Base-by-base conservation (phyloP, 2,113 vertebrate species). In the Ornithorhynchus anatinus region DNA sequence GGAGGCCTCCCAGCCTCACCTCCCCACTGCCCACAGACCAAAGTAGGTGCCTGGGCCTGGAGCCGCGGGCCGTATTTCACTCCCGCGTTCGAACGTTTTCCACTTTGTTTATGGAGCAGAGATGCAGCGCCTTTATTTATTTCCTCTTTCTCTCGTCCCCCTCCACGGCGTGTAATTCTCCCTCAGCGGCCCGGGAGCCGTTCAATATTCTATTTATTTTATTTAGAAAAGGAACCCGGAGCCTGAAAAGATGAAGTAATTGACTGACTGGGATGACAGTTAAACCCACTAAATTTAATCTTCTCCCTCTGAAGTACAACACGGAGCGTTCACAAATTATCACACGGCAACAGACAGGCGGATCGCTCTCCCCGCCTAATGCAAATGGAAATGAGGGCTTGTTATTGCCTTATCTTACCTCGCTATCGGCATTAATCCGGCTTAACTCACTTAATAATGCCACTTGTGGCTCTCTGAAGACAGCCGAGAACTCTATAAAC, bases 361-460 rank as follows among this genome's bases (percentile, higher is more conserved):
- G n/a, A n/a, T 88, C 86, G 84, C 86, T 90, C 91, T 89, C 88
- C 88, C 90, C 90, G 88, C 92, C 93, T 96, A 95, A 97, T 96
- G 95, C 95, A 91, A 94, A 92, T 94, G 93, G 93, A 93, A 93
- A 93, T 89, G 94, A 93, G 88, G 88, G 92, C 90, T 92, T 94
- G 95, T 95, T 94, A 94, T 92, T 93, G 94, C 89, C 94, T 94
- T 99, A 97, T 99, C 97, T 97, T 95, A 96, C 96, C 96, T 93
- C 93, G 89, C 94, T 94, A 96, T 98, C 95, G 93, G 93, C 94
- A 94, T 95, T 99, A 99, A 99, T 98, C 97, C 97, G 94, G 96
- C 95, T 97, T 97, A 97, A 95, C 96, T 96, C 94, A 93, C 95
- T 96, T 99, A 99, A 99, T 99, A 97, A 98, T 97, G 95, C 96